Evolutionary conservation across 1,140 invertebrate species (phyloP).

Genomic region (Hypsibius dujardini): DNA sequence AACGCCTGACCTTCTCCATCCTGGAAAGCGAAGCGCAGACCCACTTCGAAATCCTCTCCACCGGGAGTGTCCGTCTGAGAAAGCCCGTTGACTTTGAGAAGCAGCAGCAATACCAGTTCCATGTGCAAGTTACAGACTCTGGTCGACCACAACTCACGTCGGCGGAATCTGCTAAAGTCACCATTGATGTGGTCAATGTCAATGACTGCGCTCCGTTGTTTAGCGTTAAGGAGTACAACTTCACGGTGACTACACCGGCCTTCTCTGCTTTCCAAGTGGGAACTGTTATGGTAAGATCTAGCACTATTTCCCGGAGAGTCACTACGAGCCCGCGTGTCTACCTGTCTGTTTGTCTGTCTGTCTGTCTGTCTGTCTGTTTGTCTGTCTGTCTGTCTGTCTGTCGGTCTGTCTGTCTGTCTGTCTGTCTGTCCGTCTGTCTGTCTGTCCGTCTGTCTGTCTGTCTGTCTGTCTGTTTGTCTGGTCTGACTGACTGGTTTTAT

Average conservation of each 20-base stretch:
- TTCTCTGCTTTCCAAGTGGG: slow-evolving; percentile 28
- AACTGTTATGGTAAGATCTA: slow-evolving; percentile 24
- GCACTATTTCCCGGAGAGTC: no score
- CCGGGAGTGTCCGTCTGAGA: slow-evolving; percentile 24
- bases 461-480: no score
- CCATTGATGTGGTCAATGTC: slow-evolving; percentile 56
- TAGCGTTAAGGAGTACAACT: slow-evolving; percentile 47
- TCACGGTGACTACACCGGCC: slow-evolving; percentile 53
- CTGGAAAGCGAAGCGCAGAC: slow-evolving; percentile 49
- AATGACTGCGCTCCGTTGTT: slow-evolving; percentile 71
- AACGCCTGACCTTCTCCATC: slow-evolving; percentile 63
- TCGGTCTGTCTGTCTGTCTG: no score
- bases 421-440: no score
- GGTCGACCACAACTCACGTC: slow-evolving; percentile 58
- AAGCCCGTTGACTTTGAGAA: slow-evolving; percentile 59
- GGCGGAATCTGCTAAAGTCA: slow-evolving; percentile 40
- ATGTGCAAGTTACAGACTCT: slow-evolving; percentile 64
- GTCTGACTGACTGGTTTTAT: no score
- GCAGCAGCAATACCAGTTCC: slow-evolving; percentile 49
- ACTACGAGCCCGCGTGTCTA: no score
- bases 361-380: no score
- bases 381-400: no score
- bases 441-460: no score
- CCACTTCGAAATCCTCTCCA: slow-evolving; percentile 67
- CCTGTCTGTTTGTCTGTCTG: no score